These are phyloP conservation scores for Drosophila saltans DNA, from an alignment of 1,140 invertebrate species.

Conservation along the genomic window DNA sequence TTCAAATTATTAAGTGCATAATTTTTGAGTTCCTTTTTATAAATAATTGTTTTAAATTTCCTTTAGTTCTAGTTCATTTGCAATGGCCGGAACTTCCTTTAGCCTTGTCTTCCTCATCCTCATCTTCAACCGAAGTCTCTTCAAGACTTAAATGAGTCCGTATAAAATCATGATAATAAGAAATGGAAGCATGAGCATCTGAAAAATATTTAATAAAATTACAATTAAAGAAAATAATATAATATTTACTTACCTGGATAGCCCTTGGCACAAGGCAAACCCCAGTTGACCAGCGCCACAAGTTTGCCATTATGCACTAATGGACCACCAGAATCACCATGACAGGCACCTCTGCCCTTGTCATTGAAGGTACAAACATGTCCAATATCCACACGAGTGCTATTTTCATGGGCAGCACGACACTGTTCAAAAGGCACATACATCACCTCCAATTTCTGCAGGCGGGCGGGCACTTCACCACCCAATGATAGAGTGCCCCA, in stretches of 20 bases:
- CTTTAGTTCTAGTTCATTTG: too few species aligned
- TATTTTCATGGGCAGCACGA: slow-evolving; percentile 66
- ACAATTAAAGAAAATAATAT: background rate
- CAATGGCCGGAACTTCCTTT: background rate
- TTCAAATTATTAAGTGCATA: too few species aligned
- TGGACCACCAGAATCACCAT: slow-evolving; percentile 84
- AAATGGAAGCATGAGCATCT: slow-evolving; percentile 84
- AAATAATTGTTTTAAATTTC: too few species aligned
- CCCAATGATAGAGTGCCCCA: slow-evolving; percentile 84
- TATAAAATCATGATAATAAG: slow-evolving; percentile 83
- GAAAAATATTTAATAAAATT: background rate
- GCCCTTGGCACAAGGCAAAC: slow-evolving; percentile 84
- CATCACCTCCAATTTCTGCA: slow-evolving; percentile 77
- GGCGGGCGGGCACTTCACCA: slow-evolving; percentile 65
- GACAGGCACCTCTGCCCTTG: slow-evolving; percentile 85
- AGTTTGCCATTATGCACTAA: slow-evolving; percentile 83
- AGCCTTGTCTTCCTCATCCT: slow-evolving; percentile 16
- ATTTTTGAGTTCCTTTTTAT: too few species aligned
- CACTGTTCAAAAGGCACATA: slow-evolving; percentile 74
- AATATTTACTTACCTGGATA: slow-evolving; percentile 64
- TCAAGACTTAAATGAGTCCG: slow-evolving; percentile 64
- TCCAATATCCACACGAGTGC: slow-evolving; percentile 71
- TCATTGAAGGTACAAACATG: slow-evolving; percentile 87
- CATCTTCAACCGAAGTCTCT: slow-evolving; percentile 11
- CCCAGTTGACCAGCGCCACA: slow-evolving; percentile 85